Base-by-base conservation (phyloP, 2,113 vertebrate species). In the Gallinago media region DNA sequence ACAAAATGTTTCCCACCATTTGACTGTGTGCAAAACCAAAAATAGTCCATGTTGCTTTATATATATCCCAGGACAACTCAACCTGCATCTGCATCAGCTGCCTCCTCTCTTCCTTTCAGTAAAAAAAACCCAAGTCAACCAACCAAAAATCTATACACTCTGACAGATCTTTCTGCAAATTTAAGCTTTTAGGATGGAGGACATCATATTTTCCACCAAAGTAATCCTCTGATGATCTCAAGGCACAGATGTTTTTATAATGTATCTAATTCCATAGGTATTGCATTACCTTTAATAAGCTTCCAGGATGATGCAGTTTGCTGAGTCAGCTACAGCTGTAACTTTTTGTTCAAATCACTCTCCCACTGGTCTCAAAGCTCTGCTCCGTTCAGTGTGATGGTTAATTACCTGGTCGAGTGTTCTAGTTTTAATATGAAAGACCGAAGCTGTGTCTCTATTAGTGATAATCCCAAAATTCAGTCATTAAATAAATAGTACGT, bases 321-420 rank as follows among this genome's bases (percentile, higher is more conserved):
- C 94, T 95, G 95, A 97, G 86, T 95, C 95, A 96, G 85, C 85
- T 80, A 15, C 82, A 94, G 92, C 78, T 94, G 61, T 12, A 81
- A 68, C 34, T 22, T 91, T 66, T 31, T 67, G 80, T 78, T 84
- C 56, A 77, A 84, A 77, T 11, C 59, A 31, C 85, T 78, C 74
- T 73, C 77, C 49, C 70, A 26, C 46, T 6, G 55, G 12, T 61
- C 88, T 59, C 91, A 62, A 36, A 84, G 73, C 73, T 71, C 72
- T 32, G 4, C 26, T 12, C 63, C 54, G 52, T 32, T 71, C 86
- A 84, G 72, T 8, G 3, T 4, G n/a, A n/a, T 8, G 52, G 46
- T 42, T 68, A 73, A 95, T 46, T 55, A 70, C 86, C 59, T 80
- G 86, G 6, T 23, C 58, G 19, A 55, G 71, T 7, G 46, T 36